Conservation (phyloP, 2,888 invertebrate species). For the Agonopterix heracliana region DNA sequence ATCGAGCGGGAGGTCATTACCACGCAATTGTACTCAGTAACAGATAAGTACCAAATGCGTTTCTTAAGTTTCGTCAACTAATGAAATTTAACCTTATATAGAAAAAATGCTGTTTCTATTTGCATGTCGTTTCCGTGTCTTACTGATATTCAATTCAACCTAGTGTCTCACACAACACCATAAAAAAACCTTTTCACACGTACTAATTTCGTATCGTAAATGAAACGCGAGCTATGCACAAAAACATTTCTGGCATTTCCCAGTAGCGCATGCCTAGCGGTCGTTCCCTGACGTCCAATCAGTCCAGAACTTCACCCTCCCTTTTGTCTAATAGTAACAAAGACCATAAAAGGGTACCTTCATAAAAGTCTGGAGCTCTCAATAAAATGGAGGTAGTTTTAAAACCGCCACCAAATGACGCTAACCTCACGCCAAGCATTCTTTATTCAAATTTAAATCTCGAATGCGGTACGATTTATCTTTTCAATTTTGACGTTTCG, state of each 20-base stretch:
- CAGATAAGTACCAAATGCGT: too few species aligned
- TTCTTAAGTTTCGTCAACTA: too few species aligned
- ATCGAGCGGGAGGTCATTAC: too few species aligned
- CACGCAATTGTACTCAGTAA: too few species aligned
- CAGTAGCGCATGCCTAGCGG: conserved; percentile 16
- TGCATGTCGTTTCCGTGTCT: too few species aligned
- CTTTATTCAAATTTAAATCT: conserved; percentile 22
- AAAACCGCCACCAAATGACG: conserved; percentile 19
- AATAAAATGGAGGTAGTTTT: conserved; percentile 11
- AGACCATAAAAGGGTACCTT: conserved; percentile 8
- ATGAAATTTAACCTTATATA: too few species aligned
- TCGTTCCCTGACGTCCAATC: conserved; percentile 15
- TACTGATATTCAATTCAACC: too few species aligned
- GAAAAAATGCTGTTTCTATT: too few species aligned
- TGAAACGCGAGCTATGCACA: conserved; percentile 19
- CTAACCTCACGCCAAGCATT: conserved; percentile 23
- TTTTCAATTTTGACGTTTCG: conserved; percentile 20
- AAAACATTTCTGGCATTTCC: conserved; percentile 21
- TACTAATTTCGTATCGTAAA: conserved; percentile 18
- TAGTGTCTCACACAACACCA: too few species aligned
- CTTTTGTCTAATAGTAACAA: conserved; percentile 5
- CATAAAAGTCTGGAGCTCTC: conserved; percentile 13
- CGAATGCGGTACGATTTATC: conserved; percentile 19
- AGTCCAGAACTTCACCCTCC: conserved; percentile 11
- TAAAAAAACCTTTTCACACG: neutral